Conservation (phyloP, 1,140 invertebrate species). For the Dryas iulia region DNA sequence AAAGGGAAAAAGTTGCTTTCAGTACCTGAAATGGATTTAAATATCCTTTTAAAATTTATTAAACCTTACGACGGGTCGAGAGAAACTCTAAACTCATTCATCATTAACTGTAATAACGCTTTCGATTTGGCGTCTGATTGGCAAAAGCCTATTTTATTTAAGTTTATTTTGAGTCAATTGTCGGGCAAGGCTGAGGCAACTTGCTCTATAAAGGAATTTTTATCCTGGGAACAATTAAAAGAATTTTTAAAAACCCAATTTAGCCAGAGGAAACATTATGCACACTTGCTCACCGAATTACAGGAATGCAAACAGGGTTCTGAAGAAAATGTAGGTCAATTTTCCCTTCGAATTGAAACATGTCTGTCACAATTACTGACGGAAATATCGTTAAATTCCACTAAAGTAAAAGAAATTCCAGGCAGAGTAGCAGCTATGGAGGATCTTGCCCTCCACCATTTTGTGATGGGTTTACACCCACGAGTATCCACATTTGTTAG, state of each 20-base stretch:
- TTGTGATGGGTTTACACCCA: conserved; percentile 32
- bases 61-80: not conserved
- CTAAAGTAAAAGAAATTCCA: not conserved
- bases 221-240: conserved; percentile 26
- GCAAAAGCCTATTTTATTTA: conserved; percentile 21
- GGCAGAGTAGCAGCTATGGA: conserved; percentile 33
- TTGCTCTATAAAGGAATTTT: conserved; percentile 26
- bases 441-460: conserved; percentile 34
- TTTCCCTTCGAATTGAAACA: not conserved
- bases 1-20: too few relatives aligned
- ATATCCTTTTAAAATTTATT: too few relatives aligned
- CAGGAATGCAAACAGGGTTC: conserved; percentile 26
- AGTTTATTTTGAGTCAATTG: conserved; percentile 23
- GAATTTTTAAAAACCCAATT: conserved; percentile 37
- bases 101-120: conserved; percentile 25
- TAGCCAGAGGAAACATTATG: conserved; percentile 33
- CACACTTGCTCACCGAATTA: conserved; percentile 31
- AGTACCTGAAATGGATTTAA: too few relatives aligned
- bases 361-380: not conserved
- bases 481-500: conserved; percentile 35
- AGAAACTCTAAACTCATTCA: conserved; percentile 22
- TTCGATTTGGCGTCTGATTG: conserved; percentile 1
- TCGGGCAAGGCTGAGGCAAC: conserved; percentile 27
- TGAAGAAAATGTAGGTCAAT: not conserved
- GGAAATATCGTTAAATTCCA: not conserved